Base-by-base conservation (phyloP, 2,888 invertebrate genomes). In the Drosophila paranaensis region DNA sequence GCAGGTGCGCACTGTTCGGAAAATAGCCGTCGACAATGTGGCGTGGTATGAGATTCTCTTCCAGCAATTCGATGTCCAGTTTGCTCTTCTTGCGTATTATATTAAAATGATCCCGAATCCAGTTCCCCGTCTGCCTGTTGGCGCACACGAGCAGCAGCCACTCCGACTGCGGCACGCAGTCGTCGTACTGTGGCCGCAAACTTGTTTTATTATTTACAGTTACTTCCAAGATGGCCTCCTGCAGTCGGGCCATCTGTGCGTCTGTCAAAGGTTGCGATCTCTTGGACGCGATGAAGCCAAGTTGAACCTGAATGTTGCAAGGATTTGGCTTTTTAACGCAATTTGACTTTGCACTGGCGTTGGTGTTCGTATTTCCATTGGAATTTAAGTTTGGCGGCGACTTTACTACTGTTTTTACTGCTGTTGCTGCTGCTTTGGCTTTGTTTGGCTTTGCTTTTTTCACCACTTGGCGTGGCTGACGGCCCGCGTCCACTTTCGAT, bases 101-200 rank as follows among this genome's bases (percentile, higher is more conserved):
- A n/a, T 11, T 27, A 9, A 58, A 39, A 20, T 58, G n/a, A 8
- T 16, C 16, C 0, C 13, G 27, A 1, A 58, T 27, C 46, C 46
- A 58, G 1, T 48, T 14, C 6, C 46, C 46, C 6, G 58, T 58
- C 0, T 11, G 39, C 2, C 4, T 37, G 6, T 58, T 58, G 9
- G 39, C 58, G 39, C 58, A 58, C 16, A 58, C 48, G 3, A 58
- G 25, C 16, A 35, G 16, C 48, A 58, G 27, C 58, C 58, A 58
- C 39, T 48, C 30, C 37, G 39, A 37, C 27, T 37, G 46, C 16
- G 46, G 39, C 3, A 10, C 10, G 13, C 58, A 58, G 16, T 37
- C 58, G 5, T 39, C 39, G 16, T 46, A 58, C 6, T 58, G 57
- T 3, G 57, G 57, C 3, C 37, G 25, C 3, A 46, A n/a, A 5